These are phyloP conservation scores for Dendrolimus punctatus DNA, from an alignment of 1,140 invertebrate genomes.

Conservation along the genomic window DNA sequence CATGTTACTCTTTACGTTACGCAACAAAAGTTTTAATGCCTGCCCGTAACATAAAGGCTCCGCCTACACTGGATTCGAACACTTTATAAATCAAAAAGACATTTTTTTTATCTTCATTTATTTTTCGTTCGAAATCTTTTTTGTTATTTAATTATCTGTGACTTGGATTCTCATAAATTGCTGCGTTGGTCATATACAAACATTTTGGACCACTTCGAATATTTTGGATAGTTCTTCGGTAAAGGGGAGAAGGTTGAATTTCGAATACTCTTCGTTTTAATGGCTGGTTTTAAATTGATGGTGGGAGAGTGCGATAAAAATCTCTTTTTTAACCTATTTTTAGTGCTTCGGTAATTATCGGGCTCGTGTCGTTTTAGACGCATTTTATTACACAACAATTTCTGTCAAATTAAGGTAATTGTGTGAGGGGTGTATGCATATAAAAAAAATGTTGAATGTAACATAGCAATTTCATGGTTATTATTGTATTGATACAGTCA, in stretches of 20 bases:
- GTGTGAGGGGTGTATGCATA: background rate
- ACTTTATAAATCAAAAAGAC: conserved; percentile 36
- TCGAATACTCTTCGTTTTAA: conserved; percentile 9
- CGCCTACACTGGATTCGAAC: background rate
- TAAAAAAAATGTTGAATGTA: background rate
- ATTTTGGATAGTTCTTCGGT: conserved; percentile 7
- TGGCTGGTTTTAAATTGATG: conserved; percentile 13
- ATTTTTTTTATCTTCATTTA: conserved; percentile 20
- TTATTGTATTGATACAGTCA: too few relatives aligned
- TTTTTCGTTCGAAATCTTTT: conserved; percentile 31
- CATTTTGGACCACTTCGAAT: conserved; percentile 7
- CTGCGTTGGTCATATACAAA: conserved; percentile 26
- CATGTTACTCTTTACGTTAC: too few relatives aligned
- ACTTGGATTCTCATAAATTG: conserved; percentile 43
- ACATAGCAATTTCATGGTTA: too few relatives aligned
- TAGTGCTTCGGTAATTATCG: conserved; percentile 32
- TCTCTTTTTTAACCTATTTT: conserved; percentile 36
- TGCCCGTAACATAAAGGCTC: background rate
- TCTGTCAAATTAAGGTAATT: conserved; percentile 26
- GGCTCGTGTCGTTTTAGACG: conserved; percentile 20
- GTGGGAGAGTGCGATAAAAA: conserved; percentile 27
- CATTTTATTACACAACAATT: conserved; percentile 20
- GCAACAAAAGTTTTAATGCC: too few relatives aligned
- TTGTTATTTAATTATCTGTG: conserved; percentile 61
- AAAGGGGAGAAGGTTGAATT: background rate